Conservation (phyloP, 1,140 invertebrate species). For the Drosophila busckii region DNA sequence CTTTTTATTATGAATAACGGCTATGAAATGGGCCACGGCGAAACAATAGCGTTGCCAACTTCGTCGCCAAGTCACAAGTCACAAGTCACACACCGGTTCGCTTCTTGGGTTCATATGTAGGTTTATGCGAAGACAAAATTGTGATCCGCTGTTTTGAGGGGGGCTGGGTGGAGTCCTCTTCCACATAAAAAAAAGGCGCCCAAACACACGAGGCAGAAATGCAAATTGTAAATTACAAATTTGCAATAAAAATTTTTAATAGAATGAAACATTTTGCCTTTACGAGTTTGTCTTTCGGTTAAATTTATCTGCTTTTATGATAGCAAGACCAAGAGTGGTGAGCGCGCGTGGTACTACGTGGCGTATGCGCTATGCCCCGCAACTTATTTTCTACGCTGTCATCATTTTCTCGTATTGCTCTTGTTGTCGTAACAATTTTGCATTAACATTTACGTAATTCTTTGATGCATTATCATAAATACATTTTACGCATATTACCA, state of each 20-base stretch:
- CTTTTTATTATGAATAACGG: slow-evolving; percentile 78
- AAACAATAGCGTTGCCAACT: background rate
- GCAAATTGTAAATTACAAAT: slow-evolving; percentile 79
- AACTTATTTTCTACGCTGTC: slow-evolving; percentile 43
- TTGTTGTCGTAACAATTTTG: slow-evolving; percentile 76
- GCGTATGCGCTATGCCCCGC: background rate
- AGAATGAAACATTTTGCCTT: slow-evolving; percentile 78
- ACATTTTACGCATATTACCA: slow-evolving; percentile 78
- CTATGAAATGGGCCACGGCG: slow-evolving; percentile 58
- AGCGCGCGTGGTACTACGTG: background rate
- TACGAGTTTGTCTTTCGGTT: slow-evolving; percentile 72
- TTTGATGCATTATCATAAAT: slow-evolving; percentile 78
- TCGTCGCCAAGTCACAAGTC: slow-evolving; percentile 39
- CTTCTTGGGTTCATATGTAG: slow-evolving; percentile 17
- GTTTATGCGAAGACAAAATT: too few relatives aligned
- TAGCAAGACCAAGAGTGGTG: slow-evolving; percentile 42
- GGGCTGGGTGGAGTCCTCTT: slow-evolving; percentile 1
- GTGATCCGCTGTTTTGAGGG: too few relatives aligned
- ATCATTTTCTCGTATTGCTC: slow-evolving; percentile 74
- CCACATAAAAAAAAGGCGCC: slow-evolving; percentile 57
- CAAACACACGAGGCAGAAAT: slow-evolving; percentile 74
- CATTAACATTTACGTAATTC: slow-evolving; percentile 78
- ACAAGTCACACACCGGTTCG: slow-evolving; percentile 49
- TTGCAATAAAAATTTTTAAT: slow-evolving; percentile 79
- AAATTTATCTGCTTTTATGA: slow-evolving; percentile 78